Conservation (phyloP, 2,113 vertebrate genomes). For the Stegastes partitus region DNA sequence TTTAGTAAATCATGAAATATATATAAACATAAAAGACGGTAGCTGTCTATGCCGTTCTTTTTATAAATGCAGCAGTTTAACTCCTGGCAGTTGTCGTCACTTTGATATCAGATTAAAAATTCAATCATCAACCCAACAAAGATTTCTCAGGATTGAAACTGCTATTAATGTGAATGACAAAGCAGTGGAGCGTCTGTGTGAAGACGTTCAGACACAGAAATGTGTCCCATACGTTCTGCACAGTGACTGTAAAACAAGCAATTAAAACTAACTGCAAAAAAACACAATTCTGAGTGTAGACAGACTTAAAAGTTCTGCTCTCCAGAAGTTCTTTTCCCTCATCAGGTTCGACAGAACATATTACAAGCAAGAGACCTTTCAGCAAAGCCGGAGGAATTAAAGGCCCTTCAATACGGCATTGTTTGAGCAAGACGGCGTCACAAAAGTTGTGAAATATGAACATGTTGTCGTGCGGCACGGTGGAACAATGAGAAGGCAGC, state of each 20-base stretch:
- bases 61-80: neutral
- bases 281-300: too few species aligned
- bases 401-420: constrained; percentile 1
- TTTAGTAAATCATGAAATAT: neutral
- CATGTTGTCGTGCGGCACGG: neutral
- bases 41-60: neutral
- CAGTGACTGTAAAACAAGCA: too few species aligned
- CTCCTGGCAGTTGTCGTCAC: neutral
- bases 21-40: neutral
- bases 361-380: constrained; percentile 33
- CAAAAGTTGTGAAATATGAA: constrained; percentile 38
- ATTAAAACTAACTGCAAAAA: too few species aligned
- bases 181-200: too few species aligned
- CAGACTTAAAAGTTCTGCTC: neutral
- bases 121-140: too few species aligned
- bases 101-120: neutral
- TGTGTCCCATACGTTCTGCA: too few species aligned
- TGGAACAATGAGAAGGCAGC: constrained; percentile 1
- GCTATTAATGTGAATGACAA: too few species aligned
- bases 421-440: constrained; percentile 20
- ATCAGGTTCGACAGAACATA: neutral
- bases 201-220: too few species aligned
- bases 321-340: neutral
- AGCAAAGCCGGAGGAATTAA: constrained; percentile 27
- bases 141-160: too few species aligned